Base-by-base conservation (phyloP, 2,113 vertebrate genomes). In the Buteo buteo region DNA sequence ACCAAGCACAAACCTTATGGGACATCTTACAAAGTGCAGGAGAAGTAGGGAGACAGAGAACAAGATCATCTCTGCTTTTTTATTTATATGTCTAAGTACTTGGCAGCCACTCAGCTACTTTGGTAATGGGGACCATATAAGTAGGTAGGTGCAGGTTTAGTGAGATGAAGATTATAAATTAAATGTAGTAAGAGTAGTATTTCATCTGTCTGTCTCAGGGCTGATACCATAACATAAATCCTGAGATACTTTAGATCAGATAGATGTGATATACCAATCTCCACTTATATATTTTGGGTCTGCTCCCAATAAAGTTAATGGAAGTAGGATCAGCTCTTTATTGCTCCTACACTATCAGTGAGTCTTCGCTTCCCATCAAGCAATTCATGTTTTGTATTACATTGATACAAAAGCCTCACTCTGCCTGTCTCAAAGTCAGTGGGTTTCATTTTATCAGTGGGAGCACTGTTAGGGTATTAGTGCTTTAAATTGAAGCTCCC, bases 241-340 rank as follows among this genome's bases (percentile, higher is more conserved):
- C 94, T 66, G 42, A 90, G 84, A 90, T 93, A 95, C 79, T 96
- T 96, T 81, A 88, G 74, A 83, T 97, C 90, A 96, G 88, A 91
- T 94, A 83, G 82, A 90, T 90, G 92, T 32, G 84, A 96, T 95
- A 91, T 45, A 85, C 85, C 97, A 96, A 78, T 96, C 79, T 91
- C 76, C 87, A 74, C 91, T 83, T 94, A 90, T 93, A 97, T 88
- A 96, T 96, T 96, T 97, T 93, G 87, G 71, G 79, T 70, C 79
- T 95, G 94, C 38, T 96, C 79, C 91, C 84, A 96, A 94, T 97
- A 96, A 96, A 97, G 59, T 92, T 96, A 97, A 97, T 97, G 96
- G 96, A 97, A 96, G 71, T 67, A 94, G 94, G 93, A 96, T 93
- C 96, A 96, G 87, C 64, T 91, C 80, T 93, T 94, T 93, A 95